Evolutionary conservation across 2,888 invertebrate genomes (phyloP).

Genomic region (Troilus luridus): DNA sequence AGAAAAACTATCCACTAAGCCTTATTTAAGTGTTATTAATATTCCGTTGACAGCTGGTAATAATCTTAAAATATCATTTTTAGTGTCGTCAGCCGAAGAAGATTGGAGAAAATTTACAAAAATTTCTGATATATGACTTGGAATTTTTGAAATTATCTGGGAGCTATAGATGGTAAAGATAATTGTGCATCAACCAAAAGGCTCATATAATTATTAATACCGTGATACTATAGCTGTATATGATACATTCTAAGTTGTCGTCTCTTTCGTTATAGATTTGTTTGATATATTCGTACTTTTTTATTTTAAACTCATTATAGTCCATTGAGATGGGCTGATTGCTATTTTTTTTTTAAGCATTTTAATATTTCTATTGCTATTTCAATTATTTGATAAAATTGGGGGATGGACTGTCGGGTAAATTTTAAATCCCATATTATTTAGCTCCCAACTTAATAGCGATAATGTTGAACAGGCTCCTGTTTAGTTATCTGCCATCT

Average conservation of each 20-base stretch:
- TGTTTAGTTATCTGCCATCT: neutral
- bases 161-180: constrained; percentile 45
- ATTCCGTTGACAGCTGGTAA: constrained; percentile 14
- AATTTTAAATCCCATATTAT: neutral
- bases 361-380: neutral
- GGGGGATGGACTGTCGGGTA: neutral
- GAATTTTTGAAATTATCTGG: constrained; percentile 22
- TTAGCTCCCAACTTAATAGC: neutral
- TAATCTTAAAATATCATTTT: constrained; percentile 32
- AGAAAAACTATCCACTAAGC: neutral
- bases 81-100: constrained; percentile 19
- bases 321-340: neutral
- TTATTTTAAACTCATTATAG: neutral
- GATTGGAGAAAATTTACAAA: constrained; percentile 34
- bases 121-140: constrained; percentile 4
- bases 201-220: constrained; percentile 48
- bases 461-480: neutral
- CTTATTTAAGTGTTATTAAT: constrained; percentile 29
- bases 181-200: constrained; percentile 10
- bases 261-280: neutral
- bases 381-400: neutral
- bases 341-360: neutral
- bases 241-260: neutral
- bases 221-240: neutral
- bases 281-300: neutral